Conservation (phyloP, 2,888 invertebrate species). For the Agonopterix alstromeriana region DNA sequence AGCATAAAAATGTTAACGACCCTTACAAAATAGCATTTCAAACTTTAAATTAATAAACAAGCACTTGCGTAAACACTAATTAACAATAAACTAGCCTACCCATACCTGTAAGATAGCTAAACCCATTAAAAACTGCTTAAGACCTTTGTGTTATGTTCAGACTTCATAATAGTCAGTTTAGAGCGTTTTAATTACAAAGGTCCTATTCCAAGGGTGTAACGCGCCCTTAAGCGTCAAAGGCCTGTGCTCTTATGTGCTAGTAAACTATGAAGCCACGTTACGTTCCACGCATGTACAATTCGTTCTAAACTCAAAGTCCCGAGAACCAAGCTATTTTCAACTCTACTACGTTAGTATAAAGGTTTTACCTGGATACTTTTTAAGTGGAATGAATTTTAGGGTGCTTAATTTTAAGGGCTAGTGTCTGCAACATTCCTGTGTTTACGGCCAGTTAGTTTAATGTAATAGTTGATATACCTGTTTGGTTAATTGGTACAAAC, state of each 20-base stretch:
- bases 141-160: slow-evolving; percentile 36
- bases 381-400: slow-evolving; percentile 6
- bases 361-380: too few species aligned
- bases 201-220: slow-evolving; percentile 65
- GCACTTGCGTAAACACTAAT: not conserved
- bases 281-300: slow-evolving; percentile 22
- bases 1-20: too few species aligned
- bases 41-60: too few species aligned
- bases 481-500: slow-evolving; percentile 17
- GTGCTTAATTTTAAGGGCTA: slow-evolving; percentile 33
- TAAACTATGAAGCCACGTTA: slow-evolving; percentile 52
- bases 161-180: slow-evolving; percentile 63
- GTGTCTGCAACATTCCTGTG: slow-evolving; percentile 35
- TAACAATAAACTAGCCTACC: slow-evolving; percentile 1
- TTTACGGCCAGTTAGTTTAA: slow-evolving; percentile 39
- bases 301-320: too few species aligned
- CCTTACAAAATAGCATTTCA: too few species aligned
- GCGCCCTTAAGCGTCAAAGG: slow-evolving; percentile 53
- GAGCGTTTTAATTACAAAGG: slow-evolving; percentile 69
- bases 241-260: slow-evolving; percentile 46
- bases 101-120: slow-evolving; percentile 16
- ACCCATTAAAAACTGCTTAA: slow-evolving; percentile 30
- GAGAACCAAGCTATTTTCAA: too few species aligned
- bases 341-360: too few species aligned
- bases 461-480: slow-evolving; percentile 26